Evolutionary conservation across 2,888 invertebrate genomes (phyloP).

Genomic region (Leptinotarsa haldemani): DNA sequence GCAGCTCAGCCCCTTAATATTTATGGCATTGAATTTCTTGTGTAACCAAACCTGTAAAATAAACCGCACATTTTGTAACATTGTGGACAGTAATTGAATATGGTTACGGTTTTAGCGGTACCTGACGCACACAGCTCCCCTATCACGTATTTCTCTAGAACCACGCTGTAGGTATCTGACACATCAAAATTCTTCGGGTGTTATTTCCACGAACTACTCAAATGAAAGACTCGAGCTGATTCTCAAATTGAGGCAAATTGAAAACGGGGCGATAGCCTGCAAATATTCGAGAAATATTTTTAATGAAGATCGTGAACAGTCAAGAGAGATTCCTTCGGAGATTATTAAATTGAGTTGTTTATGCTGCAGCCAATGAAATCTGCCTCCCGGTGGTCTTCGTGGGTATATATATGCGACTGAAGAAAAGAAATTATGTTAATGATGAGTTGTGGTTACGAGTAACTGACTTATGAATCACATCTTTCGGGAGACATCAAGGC

Average conservation of each 20-base stretch:
- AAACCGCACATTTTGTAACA: neutral
- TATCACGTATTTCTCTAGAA: slow-evolving; percentile 14
- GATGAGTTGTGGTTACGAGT: neutral
- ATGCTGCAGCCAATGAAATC: neutral
- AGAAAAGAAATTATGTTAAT: slow-evolving; percentile 12
- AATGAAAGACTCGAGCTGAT: neutral
- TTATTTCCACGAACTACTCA: slow-evolving; percentile 9
- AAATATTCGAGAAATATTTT: slow-evolving; percentile 16
- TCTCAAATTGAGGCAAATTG: slow-evolving; percentile 14
- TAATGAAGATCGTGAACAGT: slow-evolving; percentile 11
- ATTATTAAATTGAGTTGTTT: slow-evolving; percentile 18
- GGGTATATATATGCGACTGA: neutral
- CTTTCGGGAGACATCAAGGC: neutral
- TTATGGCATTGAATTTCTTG: too few relatives aligned
- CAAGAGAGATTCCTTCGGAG: slow-evolving; percentile 2
- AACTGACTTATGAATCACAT: neutral
- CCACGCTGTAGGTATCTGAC: slow-evolving; percentile 16
- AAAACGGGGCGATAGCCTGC: slow-evolving; percentile 14
- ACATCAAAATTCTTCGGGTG: slow-evolving; percentile 10
- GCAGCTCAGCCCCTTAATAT: too few relatives aligned
- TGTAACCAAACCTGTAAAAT: too few relatives aligned
- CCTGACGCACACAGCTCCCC: neutral
- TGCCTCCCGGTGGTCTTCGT: slow-evolving; percentile 20
- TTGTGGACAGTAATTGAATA: neutral
- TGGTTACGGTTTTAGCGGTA: slow-evolving; percentile 4